Evolutionary conservation across 1,140 invertebrate genomes (phyloP).

Genomic region (Belonocnema kinseyi): DNA sequence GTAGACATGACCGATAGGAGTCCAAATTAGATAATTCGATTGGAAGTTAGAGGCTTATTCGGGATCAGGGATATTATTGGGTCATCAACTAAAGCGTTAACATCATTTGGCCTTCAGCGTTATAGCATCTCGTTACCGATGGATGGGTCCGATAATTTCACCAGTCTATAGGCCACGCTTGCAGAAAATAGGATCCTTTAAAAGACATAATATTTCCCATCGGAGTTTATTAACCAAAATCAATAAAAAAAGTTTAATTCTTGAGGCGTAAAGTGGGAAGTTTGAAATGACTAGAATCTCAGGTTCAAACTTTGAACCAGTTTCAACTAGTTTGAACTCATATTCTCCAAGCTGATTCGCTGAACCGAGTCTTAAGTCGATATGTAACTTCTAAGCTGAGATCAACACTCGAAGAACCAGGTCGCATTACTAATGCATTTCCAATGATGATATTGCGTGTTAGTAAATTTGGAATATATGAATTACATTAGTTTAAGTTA

Average conservation of each 20-base stretch:
- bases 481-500: no score
- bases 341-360: constrained; percentile 6
- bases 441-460: no score
- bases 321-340: neutral
- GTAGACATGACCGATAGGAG: no score
- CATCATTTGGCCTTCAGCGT: constrained; percentile 49
- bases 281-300: neutral
- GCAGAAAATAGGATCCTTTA: no score
- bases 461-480: no score
- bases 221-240: neutral
- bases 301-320: neutral
- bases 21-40: neutral
- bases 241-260: no score
- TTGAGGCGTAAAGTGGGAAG: neutral
- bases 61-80: constrained; percentile 54
- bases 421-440: neutral
- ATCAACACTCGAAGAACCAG: constrained; percentile 17
- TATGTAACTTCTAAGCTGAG: neutral
- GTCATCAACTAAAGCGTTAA: constrained; percentile 52
- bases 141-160: constrained; percentile 36
- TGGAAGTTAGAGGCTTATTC: neutral
- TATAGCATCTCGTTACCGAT: constrained; percentile 55
- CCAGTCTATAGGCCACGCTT: neutral
- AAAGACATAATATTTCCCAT: neutral
- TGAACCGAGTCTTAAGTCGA: constrained; percentile 9